phyloP scores from a whole-genome alignment of 2,797 vertebrate species.

The Arctocebus calabarensis region DNA sequence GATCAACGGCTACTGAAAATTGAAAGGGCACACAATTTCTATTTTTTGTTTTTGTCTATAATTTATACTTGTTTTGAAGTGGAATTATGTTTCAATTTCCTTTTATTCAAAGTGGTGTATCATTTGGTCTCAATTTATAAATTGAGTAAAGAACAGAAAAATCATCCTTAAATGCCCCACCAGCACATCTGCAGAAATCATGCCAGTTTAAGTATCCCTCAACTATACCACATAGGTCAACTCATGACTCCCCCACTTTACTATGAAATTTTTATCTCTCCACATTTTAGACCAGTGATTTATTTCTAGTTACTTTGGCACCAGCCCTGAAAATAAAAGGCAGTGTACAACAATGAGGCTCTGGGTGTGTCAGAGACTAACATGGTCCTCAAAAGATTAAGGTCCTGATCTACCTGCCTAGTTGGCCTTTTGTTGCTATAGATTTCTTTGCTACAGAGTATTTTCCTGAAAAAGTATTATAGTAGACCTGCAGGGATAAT shows the following conservation, averaged over 20 bases:
- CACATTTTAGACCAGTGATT: slow-evolving; percentile 63
- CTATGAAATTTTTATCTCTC: slow-evolving; percentile 52
- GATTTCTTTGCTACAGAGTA: slow-evolving; percentile 54
- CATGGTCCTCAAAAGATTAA: slow-evolving; percentile 5
- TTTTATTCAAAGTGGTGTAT: slow-evolving; percentile 71
- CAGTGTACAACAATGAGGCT: background rate
- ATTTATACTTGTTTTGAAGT: slow-evolving; percentile 56
- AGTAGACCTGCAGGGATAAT: slow-evolving; percentile 35
- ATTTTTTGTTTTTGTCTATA: slow-evolving; percentile 44
- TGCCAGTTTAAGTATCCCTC: slow-evolving; percentile 67
- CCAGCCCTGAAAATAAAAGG: slow-evolving; percentile 60
- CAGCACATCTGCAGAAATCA: slow-evolving; percentile 12
- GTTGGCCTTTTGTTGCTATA: slow-evolving; percentile 34
- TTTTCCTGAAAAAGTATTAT: background rate
- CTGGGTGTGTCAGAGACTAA: slow-evolving; percentile 55
- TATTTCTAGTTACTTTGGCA: slow-evolving; percentile 65
- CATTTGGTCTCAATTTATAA: slow-evolving; percentile 77
- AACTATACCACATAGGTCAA: slow-evolving; percentile 49
- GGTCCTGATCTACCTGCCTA: slow-evolving; percentile 3
- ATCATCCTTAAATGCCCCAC: slow-evolving; percentile 60
- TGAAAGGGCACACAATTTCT: slow-evolving; percentile 29
- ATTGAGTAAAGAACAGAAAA: slow-evolving; percentile 63
- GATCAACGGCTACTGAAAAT: slow-evolving; percentile 31
- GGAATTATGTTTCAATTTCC: slow-evolving; percentile 63
- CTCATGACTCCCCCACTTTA: slow-evolving; percentile 41